phyloP scores from a whole-genome alignment of 1,140 invertebrate species.

The Pachyrhynchus sulphureomaculatus region DNA sequence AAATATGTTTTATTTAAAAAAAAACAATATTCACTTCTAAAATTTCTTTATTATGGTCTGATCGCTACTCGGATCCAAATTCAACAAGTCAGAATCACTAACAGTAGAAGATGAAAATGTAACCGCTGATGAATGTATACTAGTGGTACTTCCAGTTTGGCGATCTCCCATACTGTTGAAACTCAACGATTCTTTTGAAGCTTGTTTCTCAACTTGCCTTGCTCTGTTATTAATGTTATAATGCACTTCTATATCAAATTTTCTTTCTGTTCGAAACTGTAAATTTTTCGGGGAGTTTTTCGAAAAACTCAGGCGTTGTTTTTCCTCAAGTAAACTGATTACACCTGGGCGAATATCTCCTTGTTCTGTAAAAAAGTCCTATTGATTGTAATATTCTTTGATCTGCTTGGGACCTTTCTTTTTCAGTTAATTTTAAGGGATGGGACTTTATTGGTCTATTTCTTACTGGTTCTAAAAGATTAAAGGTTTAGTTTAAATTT shows the following conservation, averaged over 20 bases:
- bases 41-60: background rate
- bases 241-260: constrained; percentile 19
- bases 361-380: constrained; percentile 31
- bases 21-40: background rate
- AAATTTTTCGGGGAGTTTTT: constrained; percentile 24
- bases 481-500: too few species aligned
- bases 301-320: background rate
- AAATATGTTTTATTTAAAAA: too few species aligned
- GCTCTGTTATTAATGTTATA: constrained; percentile 4
- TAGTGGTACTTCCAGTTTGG: background rate
- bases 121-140: background rate
- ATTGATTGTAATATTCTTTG: constrained; percentile 20
- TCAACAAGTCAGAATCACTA: background rate
- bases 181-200: background rate
- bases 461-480: too few species aligned
- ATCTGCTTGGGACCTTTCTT: constrained; percentile 15
- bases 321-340: constrained; percentile 28
- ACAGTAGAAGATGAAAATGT: background rate
- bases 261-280: constrained; percentile 14
- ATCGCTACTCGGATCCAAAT: background rate
- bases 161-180: background rate
- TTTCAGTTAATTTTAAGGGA: constrained; percentile 27
- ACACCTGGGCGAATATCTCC: constrained; percentile 27
- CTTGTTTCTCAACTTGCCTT: background rate
- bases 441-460: constrained; percentile 6